Evolutionary conservation across 1,140 invertebrate species (phyloP), one percentile per base, ranked within the genome.

Genomic region (Heterodera schachtii): DNA sequence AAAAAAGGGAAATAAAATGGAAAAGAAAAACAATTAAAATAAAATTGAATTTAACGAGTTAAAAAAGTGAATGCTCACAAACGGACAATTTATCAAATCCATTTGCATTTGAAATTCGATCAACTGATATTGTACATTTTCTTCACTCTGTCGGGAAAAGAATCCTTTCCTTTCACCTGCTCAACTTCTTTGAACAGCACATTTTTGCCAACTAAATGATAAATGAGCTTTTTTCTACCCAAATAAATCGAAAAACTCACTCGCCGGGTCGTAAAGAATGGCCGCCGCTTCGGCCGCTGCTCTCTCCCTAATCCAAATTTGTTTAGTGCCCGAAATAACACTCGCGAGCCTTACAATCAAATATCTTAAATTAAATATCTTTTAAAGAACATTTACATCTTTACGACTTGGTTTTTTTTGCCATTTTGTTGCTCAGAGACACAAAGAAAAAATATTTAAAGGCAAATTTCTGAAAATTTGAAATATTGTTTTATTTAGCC

Each of bases 251-350:
- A 73, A 75, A 75, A 75, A 83, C 87, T 79, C 74, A 89, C 88
- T 79, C 43, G 88, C 87, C 52, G 89, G 89, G 82, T 89, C 88
- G 75, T 82, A 89, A 73, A 89, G 83, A 41, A 89, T 87, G 57
- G 79, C 80, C 11, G 85, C 69, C 67, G 79, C 78, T 70, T 89
- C 88, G 21, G 84, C 80, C 11, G 86, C 84, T n/a, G 85, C 86
- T 75, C 87, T 76, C 52, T 85, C 83, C 44, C 88, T 79, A 9
- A 90, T 81, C 88, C 88, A 89, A 43, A 89, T 80, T 73, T 81
- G 77, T 44, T 86, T 84, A 0, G 88, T 77, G 31, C 89, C 88
- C 3, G 87, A 87, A 69, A 89, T 86, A 6, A 90, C 84, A 41
- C 84, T 86, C 7, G 84, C 86, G 13, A 89, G 52, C 57, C 85